phyloP scores from a whole-genome alignment of 2,888 invertebrate species.

The Geophilus truncorum region DNA sequence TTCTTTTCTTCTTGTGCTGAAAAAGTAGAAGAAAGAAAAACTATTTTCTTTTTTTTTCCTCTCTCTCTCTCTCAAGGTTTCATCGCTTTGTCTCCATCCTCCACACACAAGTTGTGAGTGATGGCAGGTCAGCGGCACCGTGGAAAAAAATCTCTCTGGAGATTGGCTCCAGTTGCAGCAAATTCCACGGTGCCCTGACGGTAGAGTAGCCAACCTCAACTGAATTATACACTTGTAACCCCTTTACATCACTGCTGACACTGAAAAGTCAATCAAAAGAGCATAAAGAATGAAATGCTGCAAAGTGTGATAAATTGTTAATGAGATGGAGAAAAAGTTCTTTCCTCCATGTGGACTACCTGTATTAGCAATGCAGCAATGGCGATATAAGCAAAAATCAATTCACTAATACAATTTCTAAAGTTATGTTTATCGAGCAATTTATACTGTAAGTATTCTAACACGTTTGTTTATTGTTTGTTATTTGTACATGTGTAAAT shows the following conservation, averaged over 20 bases:
- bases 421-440: no score
- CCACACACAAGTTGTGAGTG: not conserved
- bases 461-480: no score
- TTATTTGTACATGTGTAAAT: no score
- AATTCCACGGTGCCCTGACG: not conserved
- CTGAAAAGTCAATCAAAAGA: not conserved
- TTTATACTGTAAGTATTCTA: no score
- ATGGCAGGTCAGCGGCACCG: not conserved
- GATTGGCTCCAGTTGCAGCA: not conserved
- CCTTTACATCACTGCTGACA: not conserved
- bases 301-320: not conserved
- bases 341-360: no score
- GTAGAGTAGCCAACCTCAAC: not conserved
- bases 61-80: not conserved
- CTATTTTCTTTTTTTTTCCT: not conserved
- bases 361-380: no score
- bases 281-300: not conserved
- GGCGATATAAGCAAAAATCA: no score
- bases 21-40: not conserved
- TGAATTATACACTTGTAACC: not conserved
- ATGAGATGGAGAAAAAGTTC: not conserved
- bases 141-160: not conserved
- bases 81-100: not conserved
- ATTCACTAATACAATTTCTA: no score
- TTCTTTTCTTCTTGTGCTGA: not conserved